Conservation (phyloP, 2,797 vertebrate genomes). For the Oreonectes daqikongensis region DNA sequence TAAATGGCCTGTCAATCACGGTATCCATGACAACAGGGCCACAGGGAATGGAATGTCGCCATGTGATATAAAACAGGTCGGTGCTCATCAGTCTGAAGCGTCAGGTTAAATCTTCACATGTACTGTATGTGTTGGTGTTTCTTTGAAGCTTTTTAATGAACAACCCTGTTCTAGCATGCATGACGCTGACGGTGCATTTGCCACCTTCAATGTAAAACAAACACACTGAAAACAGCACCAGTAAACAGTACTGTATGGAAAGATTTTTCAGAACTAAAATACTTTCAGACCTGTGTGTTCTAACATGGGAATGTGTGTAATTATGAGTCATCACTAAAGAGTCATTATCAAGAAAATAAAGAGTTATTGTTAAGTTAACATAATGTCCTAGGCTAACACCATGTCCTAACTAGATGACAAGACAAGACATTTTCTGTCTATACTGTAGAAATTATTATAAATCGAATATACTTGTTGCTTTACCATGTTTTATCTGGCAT, state of each 20-base stretch:
- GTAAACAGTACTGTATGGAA: neutral
- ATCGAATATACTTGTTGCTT: too few species aligned
- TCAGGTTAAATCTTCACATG: conserved; percentile 22
- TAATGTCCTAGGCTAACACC: neutral
- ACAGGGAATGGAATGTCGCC: conserved; percentile 31
- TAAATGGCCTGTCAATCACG: neutral
- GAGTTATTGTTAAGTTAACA: neutral
- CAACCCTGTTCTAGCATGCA: conserved; percentile 10
- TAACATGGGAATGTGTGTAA: neutral
- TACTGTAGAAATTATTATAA: neutral
- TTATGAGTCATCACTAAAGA: conserved; percentile 3
- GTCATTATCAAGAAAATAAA: neutral
- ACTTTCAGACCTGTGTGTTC: neutral
- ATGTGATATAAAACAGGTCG: conserved; percentile 36
- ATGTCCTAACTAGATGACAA: neutral
- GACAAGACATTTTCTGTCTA: neutral
- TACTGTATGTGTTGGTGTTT: conserved; percentile 24
- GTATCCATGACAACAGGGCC: conserved; percentile 10
- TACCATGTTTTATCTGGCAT: too few species aligned
- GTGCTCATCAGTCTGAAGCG: conserved; percentile 33
- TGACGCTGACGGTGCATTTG: conserved; percentile 9
- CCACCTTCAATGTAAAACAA: neutral
- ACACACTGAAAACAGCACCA: conserved; percentile 18
- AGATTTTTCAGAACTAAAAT: neutral
- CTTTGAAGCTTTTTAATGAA: conserved; percentile 42